A percentile compares a stretch with the other conserved stretches of the same genome.
These are phyloP conservation scores for Ommatoiulus sabulosus DNA, from an alignment of 2,888 invertebrate genomes.

Conservation along the genomic window DNA sequence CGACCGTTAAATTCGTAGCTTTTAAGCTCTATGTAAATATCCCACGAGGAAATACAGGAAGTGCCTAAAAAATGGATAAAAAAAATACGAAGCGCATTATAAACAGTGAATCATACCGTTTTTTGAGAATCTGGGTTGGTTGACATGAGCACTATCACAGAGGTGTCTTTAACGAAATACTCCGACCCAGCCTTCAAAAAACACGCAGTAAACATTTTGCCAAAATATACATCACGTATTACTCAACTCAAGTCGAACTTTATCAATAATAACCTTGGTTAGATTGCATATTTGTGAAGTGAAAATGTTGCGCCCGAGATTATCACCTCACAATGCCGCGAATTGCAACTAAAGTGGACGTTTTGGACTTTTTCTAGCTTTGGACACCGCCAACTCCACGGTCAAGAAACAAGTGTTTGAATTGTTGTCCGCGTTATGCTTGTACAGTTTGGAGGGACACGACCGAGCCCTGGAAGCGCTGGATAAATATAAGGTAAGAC, in stretches of 20 bases:
- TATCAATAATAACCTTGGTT: not conserved
- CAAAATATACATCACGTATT: not conserved
- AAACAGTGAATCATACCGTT: not conserved
- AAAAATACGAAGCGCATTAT: not conserved
- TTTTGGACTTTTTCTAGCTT: constrained; percentile 72
- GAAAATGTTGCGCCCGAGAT: not conserved
- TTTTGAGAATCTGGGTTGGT: constrained; percentile 29
- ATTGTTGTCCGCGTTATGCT: constrained; percentile 91
- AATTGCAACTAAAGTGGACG: not conserved
- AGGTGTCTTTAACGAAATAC: not conserved
- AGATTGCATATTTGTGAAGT: not conserved
- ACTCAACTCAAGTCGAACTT: not conserved
- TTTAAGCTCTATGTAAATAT: constrained; percentile 25
- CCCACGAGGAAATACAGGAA: not conserved
- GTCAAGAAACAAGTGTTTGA: constrained; percentile 98
- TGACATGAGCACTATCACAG: constrained; percentile 42
- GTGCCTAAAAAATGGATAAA: not conserved
- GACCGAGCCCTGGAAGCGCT: constrained; percentile 88
- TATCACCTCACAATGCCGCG: not conserved
- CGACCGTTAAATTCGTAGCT: not conserved
- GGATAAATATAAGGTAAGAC: constrained; percentile 88
- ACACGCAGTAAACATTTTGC: not conserved
- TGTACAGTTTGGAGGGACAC: constrained; percentile 92
- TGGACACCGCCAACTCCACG: constrained; percentile 88
- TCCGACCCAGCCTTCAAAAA: not conserved